A percentile compares a stretch with the other conserved stretches of the same genome.
phyloP scores from a whole-genome alignment of 2,888 invertebrate genomes.

The Drosophila mulleri region DNA sequence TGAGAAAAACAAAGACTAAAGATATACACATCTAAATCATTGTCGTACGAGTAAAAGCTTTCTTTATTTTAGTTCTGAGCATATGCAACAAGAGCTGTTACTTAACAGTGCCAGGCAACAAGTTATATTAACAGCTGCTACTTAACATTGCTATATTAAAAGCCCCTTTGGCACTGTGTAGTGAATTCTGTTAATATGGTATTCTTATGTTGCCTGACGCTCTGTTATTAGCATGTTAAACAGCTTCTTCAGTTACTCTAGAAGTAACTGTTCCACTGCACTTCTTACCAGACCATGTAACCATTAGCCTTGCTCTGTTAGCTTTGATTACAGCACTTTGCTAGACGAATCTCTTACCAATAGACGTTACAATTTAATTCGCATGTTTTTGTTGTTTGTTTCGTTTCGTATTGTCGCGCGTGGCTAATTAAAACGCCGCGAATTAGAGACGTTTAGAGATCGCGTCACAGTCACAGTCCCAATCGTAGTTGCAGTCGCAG shows the following conservation, averaged over 20 bases:
- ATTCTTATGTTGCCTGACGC: neutral
- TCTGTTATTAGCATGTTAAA: neutral
- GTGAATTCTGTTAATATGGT: neutral
- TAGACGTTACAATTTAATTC: slow-evolving; percentile 38
- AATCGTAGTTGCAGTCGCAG: neutral
- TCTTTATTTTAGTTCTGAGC: slow-evolving; percentile 7
- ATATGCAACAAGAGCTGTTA: slow-evolving; percentile 21
- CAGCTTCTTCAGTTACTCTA: neutral
- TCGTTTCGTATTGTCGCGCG: neutral
- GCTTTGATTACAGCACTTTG: neutral
- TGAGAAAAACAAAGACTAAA: slow-evolving; percentile 3
- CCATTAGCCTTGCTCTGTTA: neutral
- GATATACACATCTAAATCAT: slow-evolving; percentile 35
- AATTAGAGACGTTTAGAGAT: slow-evolving; percentile 44
- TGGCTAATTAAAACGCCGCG: slow-evolving; percentile 51
- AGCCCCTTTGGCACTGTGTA: neutral
- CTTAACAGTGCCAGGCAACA: neutral
- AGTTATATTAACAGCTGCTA: neutral
- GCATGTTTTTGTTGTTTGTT: slow-evolving; percentile 49
- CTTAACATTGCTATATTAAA: neutral
- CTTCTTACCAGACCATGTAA: neutral
- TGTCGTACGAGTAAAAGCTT: slow-evolving; percentile 22
- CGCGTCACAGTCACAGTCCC: neutral
- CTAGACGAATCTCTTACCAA: neutral
- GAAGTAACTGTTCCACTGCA: neutral